These are phyloP conservation scores for Zaprionus lachaisei DNA, from an alignment of 1,140 invertebrate genomes.

Conservation along the genomic window DNA sequence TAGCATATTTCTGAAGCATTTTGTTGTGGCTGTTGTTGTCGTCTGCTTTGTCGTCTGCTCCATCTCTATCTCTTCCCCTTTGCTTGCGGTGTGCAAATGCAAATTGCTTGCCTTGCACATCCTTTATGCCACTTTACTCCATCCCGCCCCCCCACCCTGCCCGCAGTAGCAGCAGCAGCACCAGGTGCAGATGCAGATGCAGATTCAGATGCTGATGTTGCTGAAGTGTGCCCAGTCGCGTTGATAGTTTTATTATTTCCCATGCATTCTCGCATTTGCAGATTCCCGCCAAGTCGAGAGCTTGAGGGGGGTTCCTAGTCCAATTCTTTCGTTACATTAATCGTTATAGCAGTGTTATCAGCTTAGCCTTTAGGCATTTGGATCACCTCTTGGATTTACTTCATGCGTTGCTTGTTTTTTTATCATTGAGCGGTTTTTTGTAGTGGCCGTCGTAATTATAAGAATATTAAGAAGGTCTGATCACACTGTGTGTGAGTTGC, in stretches of 20 bases:
- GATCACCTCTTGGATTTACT: not conserved
- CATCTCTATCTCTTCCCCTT: constrained; percentile 57
- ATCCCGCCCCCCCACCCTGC: not conserved
- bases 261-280: constrained; percentile 42
- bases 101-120: constrained; percentile 80
- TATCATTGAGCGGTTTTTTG: too few relatives aligned
- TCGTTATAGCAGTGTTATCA: not conserved
- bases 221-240: constrained; percentile 67
- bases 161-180: not conserved
- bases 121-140: constrained; percentile 26
- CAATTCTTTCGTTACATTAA: not conserved
- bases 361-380: not conserved
- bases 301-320: not conserved
- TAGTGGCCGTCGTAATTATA: too few relatives aligned
- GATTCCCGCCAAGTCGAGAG: not conserved
- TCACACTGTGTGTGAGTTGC: too few relatives aligned
- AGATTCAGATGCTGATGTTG: constrained; percentile 49
- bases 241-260: constrained; percentile 68
- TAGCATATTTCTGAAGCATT: constrained; percentile 77
- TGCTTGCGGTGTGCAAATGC: constrained; percentile 80
- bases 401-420: too few relatives aligned
- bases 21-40: constrained; percentile 56
- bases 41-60: constrained; percentile 56
- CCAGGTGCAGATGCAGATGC: constrained; percentile 19
- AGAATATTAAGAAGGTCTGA: too few relatives aligned